phyloP scores from a whole-genome alignment of 2,797 vertebrate species.

The Coilia nasus region DNA sequence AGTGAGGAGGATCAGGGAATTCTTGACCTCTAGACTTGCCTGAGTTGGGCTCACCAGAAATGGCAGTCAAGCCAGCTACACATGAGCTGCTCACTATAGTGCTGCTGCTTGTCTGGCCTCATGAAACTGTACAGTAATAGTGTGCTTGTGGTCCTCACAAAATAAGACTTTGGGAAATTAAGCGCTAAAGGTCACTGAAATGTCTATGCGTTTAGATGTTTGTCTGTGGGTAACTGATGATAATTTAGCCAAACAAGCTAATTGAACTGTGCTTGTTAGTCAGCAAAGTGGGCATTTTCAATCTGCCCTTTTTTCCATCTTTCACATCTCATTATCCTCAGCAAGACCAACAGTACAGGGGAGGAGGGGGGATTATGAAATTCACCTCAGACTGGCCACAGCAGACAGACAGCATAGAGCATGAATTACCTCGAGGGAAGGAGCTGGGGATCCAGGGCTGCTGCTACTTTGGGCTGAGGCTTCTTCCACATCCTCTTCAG shows the following conservation, averaged over 20 bases:
- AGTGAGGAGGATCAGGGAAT: background rate
- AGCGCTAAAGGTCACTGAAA: background rate
- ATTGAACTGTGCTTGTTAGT: background rate
- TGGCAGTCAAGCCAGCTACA: background rate
- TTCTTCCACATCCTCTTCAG: slow-evolving; percentile 59
- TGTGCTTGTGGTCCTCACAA: background rate
- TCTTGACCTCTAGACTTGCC: background rate
- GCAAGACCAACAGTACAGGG: background rate
- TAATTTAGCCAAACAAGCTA: background rate
- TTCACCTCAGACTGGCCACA: background rate
- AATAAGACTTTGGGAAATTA: background rate
- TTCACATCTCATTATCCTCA: background rate
- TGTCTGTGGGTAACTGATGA: background rate
- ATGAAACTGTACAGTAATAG: background rate
- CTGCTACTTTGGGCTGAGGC: background rate
- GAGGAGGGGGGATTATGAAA: background rate
- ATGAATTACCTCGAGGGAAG: background rate
- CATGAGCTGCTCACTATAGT: background rate
- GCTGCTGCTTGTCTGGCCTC: background rate
- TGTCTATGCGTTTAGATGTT: background rate
- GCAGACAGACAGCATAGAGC: background rate
- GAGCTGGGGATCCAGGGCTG: background rate
- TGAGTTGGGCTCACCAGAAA: background rate
- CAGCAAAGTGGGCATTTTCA: background rate
- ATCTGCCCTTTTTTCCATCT: background rate